phyloP scores from a whole-genome alignment of 2,113 vertebrate species.

The Rhinogobius similis region DNA sequence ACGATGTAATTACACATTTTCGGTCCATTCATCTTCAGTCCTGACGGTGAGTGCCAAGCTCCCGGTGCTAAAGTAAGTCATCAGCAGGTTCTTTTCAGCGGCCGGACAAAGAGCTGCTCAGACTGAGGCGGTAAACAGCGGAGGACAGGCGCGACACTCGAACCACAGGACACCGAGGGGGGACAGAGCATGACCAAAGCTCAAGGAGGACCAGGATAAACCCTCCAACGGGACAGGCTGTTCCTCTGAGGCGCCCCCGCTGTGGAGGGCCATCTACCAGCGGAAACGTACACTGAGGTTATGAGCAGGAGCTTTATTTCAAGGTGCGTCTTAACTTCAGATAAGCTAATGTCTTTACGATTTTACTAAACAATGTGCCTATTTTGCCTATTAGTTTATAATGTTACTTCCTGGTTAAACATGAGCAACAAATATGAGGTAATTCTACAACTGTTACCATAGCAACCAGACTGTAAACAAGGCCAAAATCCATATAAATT shows the following conservation, averaged over 20 bases:
- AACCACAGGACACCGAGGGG: not conserved
- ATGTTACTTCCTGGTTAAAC: too few relatives aligned
- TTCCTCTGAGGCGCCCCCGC: not conserved
- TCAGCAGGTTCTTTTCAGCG: not conserved
- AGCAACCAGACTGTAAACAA: too few relatives aligned
- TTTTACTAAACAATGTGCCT: too few relatives aligned
- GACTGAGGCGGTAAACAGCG: not conserved
- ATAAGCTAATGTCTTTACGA: too few relatives aligned
- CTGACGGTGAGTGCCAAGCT: too few relatives aligned
- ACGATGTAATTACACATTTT: too few relatives aligned
- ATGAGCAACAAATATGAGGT: too few relatives aligned
- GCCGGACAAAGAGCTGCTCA: not conserved
- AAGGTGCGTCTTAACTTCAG: too few relatives aligned
- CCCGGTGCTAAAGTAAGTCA: not conserved
- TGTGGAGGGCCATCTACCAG: not conserved
- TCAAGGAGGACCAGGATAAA: not conserved
- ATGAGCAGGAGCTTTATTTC: not conserved
- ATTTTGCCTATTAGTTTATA: too few relatives aligned
- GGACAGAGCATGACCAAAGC: not conserved
- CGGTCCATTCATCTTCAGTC: too few relatives aligned
- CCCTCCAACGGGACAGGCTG: not conserved
- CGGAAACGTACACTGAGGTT: not conserved
- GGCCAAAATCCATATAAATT: too few relatives aligned
- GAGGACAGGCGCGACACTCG: not conserved
- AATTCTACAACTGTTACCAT: too few relatives aligned